These are phyloP conservation scores for Plagodis pulveraria DNA, from an alignment of 2,888 invertebrate species.

Conservation along the genomic window DNA sequence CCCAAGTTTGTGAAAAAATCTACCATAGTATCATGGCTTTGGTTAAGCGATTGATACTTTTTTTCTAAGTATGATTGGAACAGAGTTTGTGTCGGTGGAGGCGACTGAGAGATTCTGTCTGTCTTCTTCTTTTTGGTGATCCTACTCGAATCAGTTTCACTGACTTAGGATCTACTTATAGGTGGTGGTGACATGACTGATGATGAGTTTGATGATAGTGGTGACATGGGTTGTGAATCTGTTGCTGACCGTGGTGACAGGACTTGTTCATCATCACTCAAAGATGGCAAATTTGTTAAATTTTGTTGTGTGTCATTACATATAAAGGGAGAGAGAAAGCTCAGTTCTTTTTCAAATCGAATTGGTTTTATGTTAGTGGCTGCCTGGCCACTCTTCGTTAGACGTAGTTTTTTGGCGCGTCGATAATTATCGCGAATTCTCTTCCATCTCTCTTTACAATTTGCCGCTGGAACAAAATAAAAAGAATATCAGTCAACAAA, in stretches of 20 bases:
- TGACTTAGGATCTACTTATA: slow-evolving; percentile 19
- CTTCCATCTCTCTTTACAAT: slow-evolving; percentile 26
- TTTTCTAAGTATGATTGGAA: slow-evolving; percentile 28
- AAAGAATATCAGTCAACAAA: slow-evolving; percentile 20
- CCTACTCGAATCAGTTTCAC: slow-evolving; percentile 16
- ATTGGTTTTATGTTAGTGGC: slow-evolving; percentile 18
- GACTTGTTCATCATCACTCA: slow-evolving; percentile 23
- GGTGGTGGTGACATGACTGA: slow-evolving; percentile 14
- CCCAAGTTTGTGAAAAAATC: slow-evolving; percentile 29
- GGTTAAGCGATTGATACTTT: slow-evolving; percentile 22
- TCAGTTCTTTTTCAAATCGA: slow-evolving; percentile 18
- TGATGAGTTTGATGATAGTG: slow-evolving; percentile 20
- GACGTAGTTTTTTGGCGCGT: slow-evolving; percentile 18
- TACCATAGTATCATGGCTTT: slow-evolving; percentile 24
- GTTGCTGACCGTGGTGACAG: slow-evolving; percentile 16
- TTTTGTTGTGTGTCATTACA: slow-evolving; percentile 17
- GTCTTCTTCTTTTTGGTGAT: slow-evolving; percentile 21
- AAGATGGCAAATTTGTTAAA: slow-evolving; percentile 17
- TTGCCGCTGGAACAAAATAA: slow-evolving; percentile 25
- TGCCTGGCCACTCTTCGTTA: slow-evolving; percentile 22
- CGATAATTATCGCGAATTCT: slow-evolving; percentile 25
- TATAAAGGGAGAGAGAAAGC: slow-evolving; percentile 20
- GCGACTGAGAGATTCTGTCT: slow-evolving; percentile 23
- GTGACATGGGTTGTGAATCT: slow-evolving; percentile 21
- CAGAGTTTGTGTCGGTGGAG: slow-evolving; percentile 20